These are phyloP conservation scores for Caenorhabditis sp. DNA, from an alignment of 2,888 invertebrate species.

Conservation along the genomic window DNA sequence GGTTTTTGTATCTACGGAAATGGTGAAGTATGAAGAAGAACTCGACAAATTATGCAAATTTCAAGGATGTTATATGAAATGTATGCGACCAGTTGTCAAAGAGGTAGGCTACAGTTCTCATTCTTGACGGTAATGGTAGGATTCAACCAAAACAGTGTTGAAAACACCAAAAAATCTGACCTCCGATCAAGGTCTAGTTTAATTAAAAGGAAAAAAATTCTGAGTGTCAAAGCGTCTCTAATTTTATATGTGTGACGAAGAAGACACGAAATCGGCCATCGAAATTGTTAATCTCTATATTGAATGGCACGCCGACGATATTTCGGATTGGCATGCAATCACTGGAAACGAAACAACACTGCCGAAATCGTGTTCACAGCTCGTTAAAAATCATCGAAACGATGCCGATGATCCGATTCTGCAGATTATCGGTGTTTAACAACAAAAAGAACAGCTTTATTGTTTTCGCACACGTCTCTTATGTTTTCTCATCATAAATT, in stretches of 20 bases:
- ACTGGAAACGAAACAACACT: constrained; percentile 48
- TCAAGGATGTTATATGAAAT: constrained; percentile 62
- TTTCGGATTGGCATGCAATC: constrained; percentile 65
- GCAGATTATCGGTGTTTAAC: constrained; percentile 5
- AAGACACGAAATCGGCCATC: constrained; percentile 48
- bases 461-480: constrained; percentile 5
- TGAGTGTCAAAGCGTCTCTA: too few relatives aligned
- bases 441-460: not conserved
- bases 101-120: constrained; percentile 46
- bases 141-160: not conserved
- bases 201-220: too few relatives aligned
- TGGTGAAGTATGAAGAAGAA: constrained; percentile 62
- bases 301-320: constrained; percentile 66
- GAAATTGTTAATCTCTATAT: constrained; percentile 60
- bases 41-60: constrained; percentile 62
- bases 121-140: too few relatives aligned
- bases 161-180: not conserved
- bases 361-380: constrained; percentile 31
- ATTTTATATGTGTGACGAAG: constrained; percentile 54
- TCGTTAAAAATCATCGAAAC: constrained; percentile 18
- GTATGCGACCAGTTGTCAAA: constrained; percentile 54
- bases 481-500: constrained; percentile 11
- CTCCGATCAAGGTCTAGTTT: too few relatives aligned
- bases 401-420: constrained; percentile 44
- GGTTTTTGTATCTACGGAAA: constrained; percentile 53